Evolutionary conservation across 2,888 invertebrate species (phyloP).

Genomic region (Penaeus monodon): DNA sequence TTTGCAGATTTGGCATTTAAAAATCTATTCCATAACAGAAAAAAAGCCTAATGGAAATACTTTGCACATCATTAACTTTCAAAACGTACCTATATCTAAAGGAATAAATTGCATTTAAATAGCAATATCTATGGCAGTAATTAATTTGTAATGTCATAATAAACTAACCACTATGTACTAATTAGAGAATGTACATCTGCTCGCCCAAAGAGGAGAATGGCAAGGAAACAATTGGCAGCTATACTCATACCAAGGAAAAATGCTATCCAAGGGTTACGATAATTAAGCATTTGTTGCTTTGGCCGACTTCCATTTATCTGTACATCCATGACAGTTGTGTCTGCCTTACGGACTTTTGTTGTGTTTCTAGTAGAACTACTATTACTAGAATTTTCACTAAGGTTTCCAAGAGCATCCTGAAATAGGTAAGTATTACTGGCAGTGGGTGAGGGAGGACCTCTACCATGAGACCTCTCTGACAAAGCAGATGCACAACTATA

Average conservation of each 20-base stretch:
- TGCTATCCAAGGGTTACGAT: conserved; percentile 55
- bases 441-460: conserved; percentile 39
- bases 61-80: too few relatives aligned
- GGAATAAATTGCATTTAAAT: neutral
- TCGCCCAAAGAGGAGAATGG: conserved; percentile 33
- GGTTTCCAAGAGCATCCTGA: conserved; percentile 19
- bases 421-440: conserved; percentile 19
- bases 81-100: too few relatives aligned
- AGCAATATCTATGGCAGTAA: neutral
- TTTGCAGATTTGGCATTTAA: too few relatives aligned
- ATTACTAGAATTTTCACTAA: conserved; percentile 29
- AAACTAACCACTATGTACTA: conserved; percentile 5
- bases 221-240: conserved; percentile 58
- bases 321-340: neutral
- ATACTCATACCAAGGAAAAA: conserved; percentile 62
- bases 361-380: neutral
- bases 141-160: neutral
- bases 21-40: too few relatives aligned
- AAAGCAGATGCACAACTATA: conserved; percentile 29
- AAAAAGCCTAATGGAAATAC: too few relatives aligned
- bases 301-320: neutral
- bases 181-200: conserved; percentile 28
- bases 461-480: conserved; percentile 28
- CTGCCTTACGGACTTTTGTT: neutral
- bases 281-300: neutral